A percentile compares a stretch with the other conserved stretches of the same genome.
Evolutionary conservation across 2,888 invertebrate species (phyloP).

Genomic region (Dorcus hopei): DNA sequence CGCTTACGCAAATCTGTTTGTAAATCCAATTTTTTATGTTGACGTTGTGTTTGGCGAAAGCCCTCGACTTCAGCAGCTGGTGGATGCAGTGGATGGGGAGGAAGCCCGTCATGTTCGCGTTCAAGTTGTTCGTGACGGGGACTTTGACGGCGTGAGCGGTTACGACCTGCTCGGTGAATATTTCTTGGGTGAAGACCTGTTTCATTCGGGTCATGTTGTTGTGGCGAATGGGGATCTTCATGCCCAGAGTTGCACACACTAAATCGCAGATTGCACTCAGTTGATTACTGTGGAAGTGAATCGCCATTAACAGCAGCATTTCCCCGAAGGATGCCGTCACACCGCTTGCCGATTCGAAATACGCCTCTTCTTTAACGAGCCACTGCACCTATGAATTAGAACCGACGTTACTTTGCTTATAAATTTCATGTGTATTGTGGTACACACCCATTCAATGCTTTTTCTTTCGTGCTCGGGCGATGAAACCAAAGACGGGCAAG

Average conservation of each 20-base stretch:
- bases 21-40: conserved; percentile 97
- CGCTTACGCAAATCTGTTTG: conserved; percentile 83
- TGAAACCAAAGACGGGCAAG: conserved; percentile 79
- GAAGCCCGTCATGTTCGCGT: conserved; percentile 85
- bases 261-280: conserved; percentile 89
- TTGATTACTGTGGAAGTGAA: conserved; percentile 96
- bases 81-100: conserved; percentile 96
- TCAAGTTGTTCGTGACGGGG: conserved; percentile 86
- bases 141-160: conserved; percentile 95
- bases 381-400: conserved; percentile 61
- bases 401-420: not conserved
- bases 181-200: conserved; percentile 92
- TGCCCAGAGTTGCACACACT: conserved; percentile 89
- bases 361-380: conserved; percentile 87
- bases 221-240: conserved; percentile 87
- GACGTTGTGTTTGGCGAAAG: conserved; percentile 94
- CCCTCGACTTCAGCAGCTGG: conserved; percentile 87
- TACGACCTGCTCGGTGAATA: conserved; percentile 95
- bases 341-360: conserved; percentile 82
- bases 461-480: conserved; percentile 77
- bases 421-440: not conserved
- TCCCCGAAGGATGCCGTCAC: conserved; percentile 90
- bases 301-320: conserved; percentile 92
- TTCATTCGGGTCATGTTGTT: conserved; percentile 87
- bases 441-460: conserved; percentile 77